These are phyloP conservation scores for Zosterops pallidus DNA, from an alignment of 2,113 vertebrate genomes.

Conservation along the genomic window DNA sequence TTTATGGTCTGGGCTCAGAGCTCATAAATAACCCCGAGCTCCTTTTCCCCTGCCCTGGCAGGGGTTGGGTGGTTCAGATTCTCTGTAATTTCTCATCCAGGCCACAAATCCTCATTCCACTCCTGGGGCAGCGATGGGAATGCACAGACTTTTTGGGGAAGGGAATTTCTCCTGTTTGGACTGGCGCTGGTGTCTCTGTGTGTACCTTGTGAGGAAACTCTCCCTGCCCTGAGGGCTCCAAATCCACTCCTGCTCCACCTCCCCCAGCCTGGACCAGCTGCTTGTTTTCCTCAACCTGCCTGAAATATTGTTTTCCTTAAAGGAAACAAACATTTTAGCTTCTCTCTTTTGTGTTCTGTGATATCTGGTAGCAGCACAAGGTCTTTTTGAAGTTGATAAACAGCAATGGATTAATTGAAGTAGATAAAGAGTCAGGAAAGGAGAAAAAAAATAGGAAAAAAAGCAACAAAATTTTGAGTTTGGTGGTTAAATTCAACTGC, in stretches of 20 bases:
- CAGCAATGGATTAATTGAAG: background rate
- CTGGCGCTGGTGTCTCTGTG: background rate
- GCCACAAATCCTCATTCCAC: background rate
- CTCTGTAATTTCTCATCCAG: background rate
- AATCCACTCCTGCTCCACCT: background rate
- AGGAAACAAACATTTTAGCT: background rate
- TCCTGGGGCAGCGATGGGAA: background rate
- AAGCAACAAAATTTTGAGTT: background rate
- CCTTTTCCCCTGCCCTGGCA: background rate
- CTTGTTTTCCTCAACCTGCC: background rate
- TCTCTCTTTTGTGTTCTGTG: background rate
- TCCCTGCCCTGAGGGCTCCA: background rate
- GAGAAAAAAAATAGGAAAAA: background rate
- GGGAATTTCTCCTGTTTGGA: background rate
- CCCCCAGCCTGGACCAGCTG: background rate
- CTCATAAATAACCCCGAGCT: background rate
- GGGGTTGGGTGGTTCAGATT: background rate
- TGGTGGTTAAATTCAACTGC: background rate
- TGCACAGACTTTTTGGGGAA: background rate
- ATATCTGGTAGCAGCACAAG: background rate
- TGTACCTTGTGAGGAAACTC: background rate
- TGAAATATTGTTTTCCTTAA: background rate
- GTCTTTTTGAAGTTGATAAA: background rate
- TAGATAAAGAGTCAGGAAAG: background rate
- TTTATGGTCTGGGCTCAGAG: conserved; percentile 3